Conservation (phyloP, 92 coral and sea anemone genomes). For the Plumapathes pennacea region DNA sequence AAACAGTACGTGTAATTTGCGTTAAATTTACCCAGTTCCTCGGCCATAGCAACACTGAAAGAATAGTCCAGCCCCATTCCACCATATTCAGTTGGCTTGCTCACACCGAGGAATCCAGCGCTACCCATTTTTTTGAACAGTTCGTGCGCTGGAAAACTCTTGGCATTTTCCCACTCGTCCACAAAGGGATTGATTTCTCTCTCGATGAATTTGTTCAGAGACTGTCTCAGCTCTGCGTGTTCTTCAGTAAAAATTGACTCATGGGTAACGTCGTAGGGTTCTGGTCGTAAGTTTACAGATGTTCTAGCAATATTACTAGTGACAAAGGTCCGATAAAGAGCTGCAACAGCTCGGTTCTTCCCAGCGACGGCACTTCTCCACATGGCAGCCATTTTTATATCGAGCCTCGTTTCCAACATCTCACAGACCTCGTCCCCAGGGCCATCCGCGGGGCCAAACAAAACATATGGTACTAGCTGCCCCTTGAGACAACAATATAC, state of each 20-base stretch:
- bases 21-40: conserved; percentile 80
- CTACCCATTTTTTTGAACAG: conserved; percentile 88
- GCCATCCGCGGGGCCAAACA: no score
- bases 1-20: no score
- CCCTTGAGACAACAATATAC: no score
- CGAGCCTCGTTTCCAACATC: no score
- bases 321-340: background rate
- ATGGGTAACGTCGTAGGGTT: conserved; percentile 69
- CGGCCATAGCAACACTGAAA: conserved; percentile 92
- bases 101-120: conserved; percentile 94
- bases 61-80: conserved; percentile 95
- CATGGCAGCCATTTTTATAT: no score
- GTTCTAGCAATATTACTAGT: conserved; percentile 1
- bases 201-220: conserved; percentile 84
- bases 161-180: conserved; percentile 94
- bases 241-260: conserved; percentile 86
- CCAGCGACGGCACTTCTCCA: no score
- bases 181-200: conserved; percentile 96
- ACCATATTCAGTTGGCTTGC: conserved; percentile 89
- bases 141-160: conserved; percentile 91
- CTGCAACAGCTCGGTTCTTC: no score
- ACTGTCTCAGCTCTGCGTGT: conserved; percentile 80
- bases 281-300: conserved; percentile 51
- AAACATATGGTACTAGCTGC: no score
- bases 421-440: no score